phyloP scores from a whole-genome alignment of 1,140 invertebrate species.

The Drosophila navojoa region DNA sequence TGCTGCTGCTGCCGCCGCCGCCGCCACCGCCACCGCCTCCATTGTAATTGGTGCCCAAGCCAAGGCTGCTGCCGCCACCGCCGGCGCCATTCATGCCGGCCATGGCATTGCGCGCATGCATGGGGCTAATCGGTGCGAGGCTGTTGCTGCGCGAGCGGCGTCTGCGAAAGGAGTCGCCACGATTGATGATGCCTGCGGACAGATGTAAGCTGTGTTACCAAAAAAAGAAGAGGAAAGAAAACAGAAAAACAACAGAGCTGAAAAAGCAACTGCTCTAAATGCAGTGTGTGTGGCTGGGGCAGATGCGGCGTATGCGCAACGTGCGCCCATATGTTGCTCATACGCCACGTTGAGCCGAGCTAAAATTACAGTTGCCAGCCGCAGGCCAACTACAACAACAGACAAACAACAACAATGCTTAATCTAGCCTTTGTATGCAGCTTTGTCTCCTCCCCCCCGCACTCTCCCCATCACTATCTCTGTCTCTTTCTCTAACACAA shows the following conservation, averaged over 20 bases:
- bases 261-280: slow-evolving; percentile 21
- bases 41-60: slow-evolving; percentile 75
- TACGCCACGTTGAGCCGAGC: slow-evolving; percentile 40
- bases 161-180: slow-evolving; percentile 93
- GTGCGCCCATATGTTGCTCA: slow-evolving; percentile 40
- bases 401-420: slow-evolving; percentile 63
- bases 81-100: slow-evolving; percentile 68
- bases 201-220: background rate
- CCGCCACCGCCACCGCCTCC: slow-evolving; percentile 65
- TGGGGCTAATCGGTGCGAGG: slow-evolving; percentile 85
- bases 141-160: slow-evolving; percentile 92
- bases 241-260: background rate
- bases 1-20: slow-evolving; percentile 64
- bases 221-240: slow-evolving; percentile 12
- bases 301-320: slow-evolving; percentile 53
- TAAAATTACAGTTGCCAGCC: slow-evolving; percentile 62
- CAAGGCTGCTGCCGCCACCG: slow-evolving; percentile 80
- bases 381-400: slow-evolving; percentile 11
- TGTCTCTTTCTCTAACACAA: background rate
- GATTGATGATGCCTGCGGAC: slow-evolving; percentile 92
- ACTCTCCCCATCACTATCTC: no score
- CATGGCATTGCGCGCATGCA: slow-evolving; percentile 75
- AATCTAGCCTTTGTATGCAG: slow-evolving; percentile 63
- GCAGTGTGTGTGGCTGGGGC: slow-evolving; percentile 9
- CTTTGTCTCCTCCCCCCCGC: no score